Evolutionary conservation across 2,113 vertebrate genomes (phyloP).

Genomic region (Scopus umbretta): DNA sequence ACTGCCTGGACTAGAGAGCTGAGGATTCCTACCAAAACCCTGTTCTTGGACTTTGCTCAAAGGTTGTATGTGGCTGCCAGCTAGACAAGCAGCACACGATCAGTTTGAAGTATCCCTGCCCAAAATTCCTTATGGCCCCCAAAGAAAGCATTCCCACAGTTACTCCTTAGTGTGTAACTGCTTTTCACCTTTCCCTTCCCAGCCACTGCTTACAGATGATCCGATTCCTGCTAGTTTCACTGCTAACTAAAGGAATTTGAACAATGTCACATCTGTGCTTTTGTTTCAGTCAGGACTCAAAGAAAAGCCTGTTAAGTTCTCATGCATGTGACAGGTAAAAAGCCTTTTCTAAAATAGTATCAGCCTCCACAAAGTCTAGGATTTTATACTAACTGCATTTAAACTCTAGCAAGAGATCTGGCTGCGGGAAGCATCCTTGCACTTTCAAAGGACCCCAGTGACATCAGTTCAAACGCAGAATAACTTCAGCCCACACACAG

Average conservation of each 20-base stretch:
- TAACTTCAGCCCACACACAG: neutral
- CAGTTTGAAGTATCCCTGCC: neutral
- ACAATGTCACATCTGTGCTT: neutral
- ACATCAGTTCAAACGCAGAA: neutral
- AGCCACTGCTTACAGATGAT: neutral
- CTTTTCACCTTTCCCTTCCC: neutral
- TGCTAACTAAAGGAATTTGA: neutral
- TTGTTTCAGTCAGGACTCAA: neutral
- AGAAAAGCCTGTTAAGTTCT: neutral
- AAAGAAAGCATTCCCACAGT: neutral
- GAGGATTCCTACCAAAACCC: neutral
- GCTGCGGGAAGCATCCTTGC: neutral
- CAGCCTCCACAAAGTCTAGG: neutral
- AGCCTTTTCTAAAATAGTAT: conserved; percentile 2
- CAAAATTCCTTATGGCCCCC: neutral
- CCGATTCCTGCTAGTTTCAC: neutral
- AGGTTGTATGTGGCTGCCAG: accelerated
- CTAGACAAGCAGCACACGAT: accelerated
- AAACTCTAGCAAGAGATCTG: neutral
- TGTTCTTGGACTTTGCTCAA: neutral
- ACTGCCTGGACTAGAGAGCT: neutral
- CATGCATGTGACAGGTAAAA: conserved; percentile 1
- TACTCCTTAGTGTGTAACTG: neutral
- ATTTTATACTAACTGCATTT: neutral
- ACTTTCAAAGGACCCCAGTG: neutral